These are phyloP conservation scores for Pseudoips prasinana DNA, from an alignment of 2,888 invertebrate genomes.

Conservation along the genomic window DNA sequence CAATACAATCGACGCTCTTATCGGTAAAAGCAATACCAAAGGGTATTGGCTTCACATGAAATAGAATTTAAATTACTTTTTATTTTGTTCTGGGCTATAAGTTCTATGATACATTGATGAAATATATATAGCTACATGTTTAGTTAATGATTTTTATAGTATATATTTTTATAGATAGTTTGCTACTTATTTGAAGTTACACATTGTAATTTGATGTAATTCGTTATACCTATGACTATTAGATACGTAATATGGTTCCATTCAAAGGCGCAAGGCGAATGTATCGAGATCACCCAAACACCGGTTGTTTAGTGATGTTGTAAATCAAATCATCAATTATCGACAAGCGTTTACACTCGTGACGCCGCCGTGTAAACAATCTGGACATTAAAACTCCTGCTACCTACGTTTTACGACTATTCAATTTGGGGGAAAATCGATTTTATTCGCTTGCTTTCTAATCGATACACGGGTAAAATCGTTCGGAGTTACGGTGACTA, in stretches of 20 bases:
- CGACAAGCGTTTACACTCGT: constrained; percentile 79
- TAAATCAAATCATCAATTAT: constrained; percentile 82
- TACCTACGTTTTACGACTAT: constrained; percentile 76
- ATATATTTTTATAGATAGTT: too few relatives aligned
- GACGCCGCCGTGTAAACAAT: constrained; percentile 81
- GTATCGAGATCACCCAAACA: constrained; percentile 71
- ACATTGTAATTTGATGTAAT: too few relatives aligned
- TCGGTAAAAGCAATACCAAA: too few relatives aligned
- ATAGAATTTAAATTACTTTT: too few relatives aligned
- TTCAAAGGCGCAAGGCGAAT: constrained; percentile 59
- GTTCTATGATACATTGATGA: too few relatives aligned
- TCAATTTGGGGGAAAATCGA: constrained; percentile 81
- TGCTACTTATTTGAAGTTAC: too few relatives aligned
- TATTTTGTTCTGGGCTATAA: too few relatives aligned
- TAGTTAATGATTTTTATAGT: too few relatives aligned
- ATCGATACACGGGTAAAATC: constrained; percentile 70
- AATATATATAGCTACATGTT: too few relatives aligned
- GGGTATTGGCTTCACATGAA: too few relatives aligned
- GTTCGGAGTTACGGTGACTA: constrained; percentile 46
- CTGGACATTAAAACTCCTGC: constrained; percentile 71
- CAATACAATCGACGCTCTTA: too few relatives aligned
- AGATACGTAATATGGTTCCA: constrained; percentile 53
- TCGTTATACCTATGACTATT: constrained; percentile 42
- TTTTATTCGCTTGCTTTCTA: constrained; percentile 78
- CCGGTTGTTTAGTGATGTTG: constrained; percentile 80